Evolutionary conservation across 2,113 vertebrate genomes (phyloP).

Genomic region (Petaurus breviceps): DNA sequence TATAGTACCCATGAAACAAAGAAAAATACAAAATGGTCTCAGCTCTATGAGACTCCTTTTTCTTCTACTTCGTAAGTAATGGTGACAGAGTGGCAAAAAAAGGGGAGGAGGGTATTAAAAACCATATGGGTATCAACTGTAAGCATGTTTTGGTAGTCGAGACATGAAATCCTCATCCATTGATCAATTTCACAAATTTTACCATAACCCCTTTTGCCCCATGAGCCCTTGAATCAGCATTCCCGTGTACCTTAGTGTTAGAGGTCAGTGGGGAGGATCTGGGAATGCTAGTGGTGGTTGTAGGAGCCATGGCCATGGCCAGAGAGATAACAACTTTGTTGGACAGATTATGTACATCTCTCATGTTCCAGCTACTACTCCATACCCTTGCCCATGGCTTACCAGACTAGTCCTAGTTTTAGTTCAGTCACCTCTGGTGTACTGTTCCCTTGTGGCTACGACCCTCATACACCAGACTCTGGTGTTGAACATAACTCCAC

Average conservation of each 20-base stretch:
- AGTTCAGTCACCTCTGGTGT: constrained; percentile 95
- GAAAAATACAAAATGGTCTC: too few relatives aligned
- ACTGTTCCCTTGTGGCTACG: constrained; percentile 94
- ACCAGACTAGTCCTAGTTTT: constrained; percentile 94
- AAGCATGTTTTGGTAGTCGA: too few relatives aligned
- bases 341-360: constrained; percentile 96
- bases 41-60: too few relatives aligned
- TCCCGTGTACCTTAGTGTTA: constrained; percentile 91
- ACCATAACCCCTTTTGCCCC: constrained; percentile 91
- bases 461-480: constrained; percentile 94
- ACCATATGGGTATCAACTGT: too few relatives aligned
- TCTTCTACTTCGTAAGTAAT: too few relatives aligned
- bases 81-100: too few relatives aligned
- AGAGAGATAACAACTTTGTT: constrained; percentile 95
- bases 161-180: too few relatives aligned
- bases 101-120: too few relatives aligned
- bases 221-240: constrained; percentile 98
- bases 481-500: constrained; percentile 93
- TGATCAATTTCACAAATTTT: constrained; percentile 90
- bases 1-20: too few relatives aligned
- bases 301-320: constrained; percentile 91
- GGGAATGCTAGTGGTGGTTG: constrained; percentile 82
- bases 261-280: constrained; percentile 89
- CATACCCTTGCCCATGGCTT: constrained; percentile 94
- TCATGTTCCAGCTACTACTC: constrained; percentile 95